Base-by-base conservation (phyloP, 2,113 vertebrate species). In the Heterotilapia buettikoferi region DNA sequence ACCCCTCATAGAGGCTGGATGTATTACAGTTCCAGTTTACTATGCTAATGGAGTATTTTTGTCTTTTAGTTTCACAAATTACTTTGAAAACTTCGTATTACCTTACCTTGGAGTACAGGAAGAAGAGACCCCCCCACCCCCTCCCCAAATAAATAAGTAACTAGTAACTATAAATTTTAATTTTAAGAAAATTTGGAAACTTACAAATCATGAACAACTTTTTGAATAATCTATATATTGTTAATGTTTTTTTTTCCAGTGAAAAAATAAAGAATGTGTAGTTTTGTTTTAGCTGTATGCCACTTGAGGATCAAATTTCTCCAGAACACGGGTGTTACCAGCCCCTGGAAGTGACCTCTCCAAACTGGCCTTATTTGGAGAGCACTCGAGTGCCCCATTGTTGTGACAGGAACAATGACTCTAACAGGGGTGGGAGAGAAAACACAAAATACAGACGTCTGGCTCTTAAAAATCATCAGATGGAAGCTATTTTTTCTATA, bases 381-480 rank as follows among this genome's bases (percentile, higher is more conserved):
- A 94, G 92, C 84, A 80, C 91, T 92, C 26, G 8, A 90, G 53
- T 89, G 86, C 45, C 79, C 82, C 91, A 94, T 91, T 93, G 93
- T 95, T 92, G 89, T 92, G 92, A 95, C 92, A 94, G 89, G 91
- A 95, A 96, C 94, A 96, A 95, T 95, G 94, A 90, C 84, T 93
- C 93, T 92, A 92, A 94, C 92, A 59, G 90, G 91, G 93, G 71
- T 80, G 82, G 73, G 84, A 92, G 88, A 93, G 87, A 66, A 95
- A 93, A 91, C 86, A 94, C 90, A 76, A 88, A 92, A 88, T 88
- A 93, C 89, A 92, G 54, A 92, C 18, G 71, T 90, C 87, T 86
- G 47, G 71, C 86, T 92, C 52, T 88, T 50, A 91, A 93, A 92
- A 94, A 87, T 90, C 86, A 85, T 91, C 88, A 87, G 26, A 82